Evolutionary conservation across 2,888 invertebrate genomes (phyloP).

Genomic region (Ennomos quercinarius): DNA sequence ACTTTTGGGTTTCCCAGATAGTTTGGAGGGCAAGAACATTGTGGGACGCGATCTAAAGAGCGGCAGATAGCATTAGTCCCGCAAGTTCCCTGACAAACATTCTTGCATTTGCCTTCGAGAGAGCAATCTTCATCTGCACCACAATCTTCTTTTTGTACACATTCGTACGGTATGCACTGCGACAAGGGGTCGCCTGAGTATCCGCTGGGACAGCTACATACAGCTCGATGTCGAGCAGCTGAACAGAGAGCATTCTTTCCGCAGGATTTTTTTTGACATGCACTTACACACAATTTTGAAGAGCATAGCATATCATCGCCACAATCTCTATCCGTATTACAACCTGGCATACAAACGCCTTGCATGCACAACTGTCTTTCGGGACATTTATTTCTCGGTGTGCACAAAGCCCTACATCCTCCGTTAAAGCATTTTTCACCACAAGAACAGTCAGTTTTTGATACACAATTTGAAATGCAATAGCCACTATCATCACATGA

Average conservation of each 20-base stretch:
- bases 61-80: slow-evolving; percentile 94
- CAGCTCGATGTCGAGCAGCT: slow-evolving; percentile 91
- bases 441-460: slow-evolving; percentile 90
- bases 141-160: slow-evolving; percentile 91
- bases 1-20: slow-evolving; percentile 93
- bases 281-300: slow-evolving; percentile 87
- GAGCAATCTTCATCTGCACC: slow-evolving; percentile 91
- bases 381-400: slow-evolving; percentile 88
- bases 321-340: slow-evolving; percentile 92
- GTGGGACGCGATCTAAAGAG: slow-evolving; percentile 90
- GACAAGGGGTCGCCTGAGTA: slow-evolving; percentile 92
- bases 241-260: slow-evolving; percentile 93
- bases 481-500: slow-evolving; percentile 93
- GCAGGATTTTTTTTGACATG: slow-evolving; percentile 90
- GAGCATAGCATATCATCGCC: slow-evolving; percentile 91
- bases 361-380: slow-evolving; percentile 91
- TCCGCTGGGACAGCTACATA: slow-evolving; percentile 95
- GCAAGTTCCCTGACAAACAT: slow-evolving; percentile 93
- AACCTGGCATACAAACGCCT: slow-evolving; percentile 92
- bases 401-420: slow-evolving; percentile 91
- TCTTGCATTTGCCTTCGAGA: slow-evolving; percentile 89
- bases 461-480: slow-evolving; percentile 89
- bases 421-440: slow-evolving; percentile 91
- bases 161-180: slow-evolving; percentile 91
- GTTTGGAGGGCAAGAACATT: slow-evolving; percentile 93